Evolutionary conservation across 2,888 invertebrate species (phyloP).

Genomic region (Brenthis hecate): DNA sequence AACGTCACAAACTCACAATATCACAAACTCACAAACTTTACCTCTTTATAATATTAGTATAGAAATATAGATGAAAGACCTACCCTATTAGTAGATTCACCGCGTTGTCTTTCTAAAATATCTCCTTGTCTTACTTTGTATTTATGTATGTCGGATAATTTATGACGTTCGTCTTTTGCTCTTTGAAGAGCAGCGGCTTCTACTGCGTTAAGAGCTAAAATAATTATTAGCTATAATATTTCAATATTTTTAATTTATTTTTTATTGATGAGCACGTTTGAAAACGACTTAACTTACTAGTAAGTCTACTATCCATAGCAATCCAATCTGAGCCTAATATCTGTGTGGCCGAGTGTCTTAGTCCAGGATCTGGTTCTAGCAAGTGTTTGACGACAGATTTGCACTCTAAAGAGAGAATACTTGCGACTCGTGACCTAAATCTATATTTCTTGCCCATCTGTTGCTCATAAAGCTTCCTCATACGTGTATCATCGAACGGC

Average conservation of each 20-base stretch:
- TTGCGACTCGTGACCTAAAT: slow-evolving; percentile 83
- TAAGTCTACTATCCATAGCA: slow-evolving; percentile 85
- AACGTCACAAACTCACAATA: no score
- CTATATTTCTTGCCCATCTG: slow-evolving; percentile 85
- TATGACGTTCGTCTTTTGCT: slow-evolving; percentile 79
- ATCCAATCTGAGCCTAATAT: slow-evolving; percentile 85
- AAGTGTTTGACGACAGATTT: slow-evolving; percentile 84
- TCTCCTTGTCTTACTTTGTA: slow-evolving; percentile 63
- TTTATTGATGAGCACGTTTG: not conserved
- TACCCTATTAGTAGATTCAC: slow-evolving; percentile 50
- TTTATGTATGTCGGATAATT: slow-evolving; percentile 54
- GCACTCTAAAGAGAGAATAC: slow-evolving; percentile 80
- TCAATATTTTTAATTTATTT: not conserved
- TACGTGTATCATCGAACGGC: slow-evolving; percentile 91
- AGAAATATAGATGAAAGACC: not conserved
- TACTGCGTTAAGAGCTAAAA: slow-evolving; percentile 77
- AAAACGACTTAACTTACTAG: slow-evolving; percentile 53
- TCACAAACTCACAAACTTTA: no score
- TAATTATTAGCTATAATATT: slow-evolving; percentile 5
- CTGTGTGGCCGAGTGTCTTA: slow-evolving; percentile 82
- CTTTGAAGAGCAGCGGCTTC: slow-evolving; percentile 83
- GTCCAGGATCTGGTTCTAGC: slow-evolving; percentile 86
- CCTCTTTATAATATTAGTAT: no score
- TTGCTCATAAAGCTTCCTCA: slow-evolving; percentile 86
- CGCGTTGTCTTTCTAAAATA: slow-evolving; percentile 57